These are phyloP conservation scores for Lerista edwardsae DNA, from an alignment of 2,797 vertebrate genomes.

Conservation along the genomic window DNA sequence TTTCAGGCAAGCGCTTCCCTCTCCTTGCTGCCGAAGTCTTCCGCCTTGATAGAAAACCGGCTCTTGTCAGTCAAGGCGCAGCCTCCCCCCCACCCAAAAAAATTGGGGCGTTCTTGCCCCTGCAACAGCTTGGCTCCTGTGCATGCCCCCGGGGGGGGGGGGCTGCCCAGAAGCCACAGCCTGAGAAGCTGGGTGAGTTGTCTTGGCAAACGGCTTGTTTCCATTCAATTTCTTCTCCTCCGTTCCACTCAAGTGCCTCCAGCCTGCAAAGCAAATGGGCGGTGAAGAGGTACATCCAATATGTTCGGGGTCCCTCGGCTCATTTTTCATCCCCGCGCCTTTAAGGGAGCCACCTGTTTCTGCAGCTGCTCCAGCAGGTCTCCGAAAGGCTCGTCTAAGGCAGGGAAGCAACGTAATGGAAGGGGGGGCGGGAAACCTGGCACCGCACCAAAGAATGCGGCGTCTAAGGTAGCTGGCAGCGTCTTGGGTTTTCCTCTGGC, in stretches of 20 bases:
- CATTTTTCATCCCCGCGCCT: constrained; percentile 8
- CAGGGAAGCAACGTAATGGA: neutral
- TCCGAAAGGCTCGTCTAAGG: neutral
- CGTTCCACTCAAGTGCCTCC: neutral
- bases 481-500: constrained; percentile 9
- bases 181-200: constrained; percentile 11
- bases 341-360: constrained; percentile 16
- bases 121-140: neutral
- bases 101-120: neutral
- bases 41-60: no score
- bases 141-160: no score
- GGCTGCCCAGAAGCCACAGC: neutral
- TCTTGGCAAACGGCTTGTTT: neutral
- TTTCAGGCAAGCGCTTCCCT: no score
- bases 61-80: no score
- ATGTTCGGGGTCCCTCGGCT: neutral
- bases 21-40: no score
- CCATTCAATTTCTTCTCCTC: neutral
- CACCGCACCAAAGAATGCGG: neutral
- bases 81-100: no score
- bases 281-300: neutral
- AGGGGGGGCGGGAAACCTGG: no score
- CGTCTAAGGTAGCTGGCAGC: neutral
- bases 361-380: constrained; percentile 34
- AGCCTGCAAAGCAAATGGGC: neutral